Base-by-base conservation (phyloP, 2,113 vertebrate genomes). In the Crotalus helleri region DNA sequence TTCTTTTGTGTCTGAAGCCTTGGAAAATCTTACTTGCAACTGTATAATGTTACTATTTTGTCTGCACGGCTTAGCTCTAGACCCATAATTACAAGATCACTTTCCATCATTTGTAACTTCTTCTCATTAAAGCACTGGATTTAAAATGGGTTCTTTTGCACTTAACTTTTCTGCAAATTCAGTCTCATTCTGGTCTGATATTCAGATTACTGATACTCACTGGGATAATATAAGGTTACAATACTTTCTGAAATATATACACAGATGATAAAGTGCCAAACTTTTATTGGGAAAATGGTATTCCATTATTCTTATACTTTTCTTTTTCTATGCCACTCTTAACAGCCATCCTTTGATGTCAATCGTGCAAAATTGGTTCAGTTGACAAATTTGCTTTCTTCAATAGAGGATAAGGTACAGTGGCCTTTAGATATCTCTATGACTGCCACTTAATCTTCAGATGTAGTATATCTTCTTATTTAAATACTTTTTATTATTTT, bases 361-460 rank as follows among this genome's bases (percentile, higher is more conserved):
- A 97, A 93, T 95, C 98, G 98, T 2, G 81, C 94, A 93, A 98
- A 98, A 95, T 98, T 99, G 90, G 98, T 98, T 94, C 98, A 99
- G 85, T 96, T 99, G 95, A 98, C 98, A 44, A 98, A 98, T 85
- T 96, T 99, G 74, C 88, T 93, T 53, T 98, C 98, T 95, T 98
- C 98, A 33, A 98, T 99, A 95, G 99, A 99, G 97, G 99, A 99
- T 44, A 99, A 99, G 99, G 99, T 99, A 97, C 10, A 64, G 3
- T 55, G 3, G 91, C 33, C 39, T 93, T 87, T 87, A 58, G 12
- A 95, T 23, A 12, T 23, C n/a, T 93, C n/a, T 55, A 55, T 69
- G 49, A 5, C 53, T 29, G 89, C 23, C 15, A 91, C 90, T 57
- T 59, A 61, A 64, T 93, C 19, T 5, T 54, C 39, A 85, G 93